Evolutionary conservation across 2,888 invertebrate genomes (phyloP), one percentile per base, ranked within the genome.

Genomic region (Gasteruption jaculator): DNA sequence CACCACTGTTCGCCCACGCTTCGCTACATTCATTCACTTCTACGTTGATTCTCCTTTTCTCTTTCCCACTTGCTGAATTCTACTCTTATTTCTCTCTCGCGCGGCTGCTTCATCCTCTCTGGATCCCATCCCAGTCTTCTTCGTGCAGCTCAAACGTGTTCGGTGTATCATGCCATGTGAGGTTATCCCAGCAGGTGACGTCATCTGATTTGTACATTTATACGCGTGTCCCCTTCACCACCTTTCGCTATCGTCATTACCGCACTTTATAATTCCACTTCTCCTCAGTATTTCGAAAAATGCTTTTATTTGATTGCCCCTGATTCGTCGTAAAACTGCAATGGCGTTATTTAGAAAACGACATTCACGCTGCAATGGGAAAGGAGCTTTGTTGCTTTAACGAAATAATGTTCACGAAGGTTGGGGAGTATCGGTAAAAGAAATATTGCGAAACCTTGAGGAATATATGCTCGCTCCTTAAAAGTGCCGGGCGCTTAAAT

Each of bases 11-110:
- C 62, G 62, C 63, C 61, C 58, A 64, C 63, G 61, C 60, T 59
- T 52, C 54, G 57, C 54, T 54, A 56, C 61, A 61, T 64, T 65
- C 65, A 64, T 65, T 65, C 63, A 65, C 57, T 63, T 62, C 58
- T 61, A 40, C 51, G 33, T 47, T 44, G 45, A 42, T 45, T n/a
- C 48, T 46, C 50, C 49, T 43, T 41, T 43, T 39, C 42, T 42
- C 46, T 49, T 33, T 27, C 48, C 21, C 29, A 35, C 25, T 18
- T 33, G 18, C 38, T 19, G 29, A 15, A 37, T 25, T 25, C 42
- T 29, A n/a, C 21, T 36, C 30, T 19, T 16, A 29, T 20, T 38
- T 44, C 38, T 46, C 41, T 37, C 38, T 31, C 37, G 32, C 46
- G 43, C 29, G 34, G 36, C 18, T 36, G 27, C 44, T 33, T 47